A percentile compares a stretch with the other conserved stretches of the same genome.
Conservation (phyloP, 2,797 vertebrate genomes). For the Melanotaenia nigrans region DNA sequence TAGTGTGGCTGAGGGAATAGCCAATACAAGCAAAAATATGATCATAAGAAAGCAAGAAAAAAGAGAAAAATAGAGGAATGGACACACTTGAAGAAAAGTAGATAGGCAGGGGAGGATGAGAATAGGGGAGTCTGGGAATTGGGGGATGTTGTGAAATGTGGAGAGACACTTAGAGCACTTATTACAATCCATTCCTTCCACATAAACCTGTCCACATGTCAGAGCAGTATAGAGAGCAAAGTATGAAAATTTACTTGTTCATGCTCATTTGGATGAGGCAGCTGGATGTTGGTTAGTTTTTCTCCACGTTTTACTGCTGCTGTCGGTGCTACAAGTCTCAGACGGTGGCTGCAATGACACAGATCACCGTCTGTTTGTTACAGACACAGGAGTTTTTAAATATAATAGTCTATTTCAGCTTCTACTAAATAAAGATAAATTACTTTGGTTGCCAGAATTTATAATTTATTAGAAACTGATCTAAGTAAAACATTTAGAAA, state of each 20-base stretch:
- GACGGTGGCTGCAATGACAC: slow-evolving; percentile 21
- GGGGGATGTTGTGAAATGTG: slow-evolving; percentile 47
- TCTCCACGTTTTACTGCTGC: slow-evolving; percentile 18
- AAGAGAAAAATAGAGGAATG: slow-evolving; percentile 58
- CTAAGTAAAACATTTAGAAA: too few species aligned
- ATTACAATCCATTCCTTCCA: slow-evolving; percentile 44
- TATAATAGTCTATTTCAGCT: neutral
- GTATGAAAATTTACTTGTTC: slow-evolving; percentile 25
- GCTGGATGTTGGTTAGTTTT: slow-evolving; percentile 22
- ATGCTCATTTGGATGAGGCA: slow-evolving; percentile 43
- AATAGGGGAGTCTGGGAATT: slow-evolving; percentile 47
- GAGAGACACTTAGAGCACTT: slow-evolving; percentile 43
- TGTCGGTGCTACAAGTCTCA: slow-evolving; percentile 36
- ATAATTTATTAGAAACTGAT: too few species aligned
- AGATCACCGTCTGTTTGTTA: slow-evolving; percentile 36
- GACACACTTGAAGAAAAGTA: slow-evolving; percentile 8
- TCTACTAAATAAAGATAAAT: too few species aligned
- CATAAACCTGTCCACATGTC: slow-evolving; percentile 53
- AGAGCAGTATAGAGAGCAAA: slow-evolving; percentile 46
- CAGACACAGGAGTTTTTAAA: slow-evolving; percentile 1
- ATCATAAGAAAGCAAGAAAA: slow-evolving; percentile 52
- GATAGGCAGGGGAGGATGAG: slow-evolving; percentile 47
- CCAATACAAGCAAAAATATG: slow-evolving; percentile 66
- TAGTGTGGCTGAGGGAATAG: slow-evolving; percentile 59
- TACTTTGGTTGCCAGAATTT: too few species aligned